Conservation (phyloP, 2,797 vertebrate genomes). For the Mallotus villosus region DNA sequence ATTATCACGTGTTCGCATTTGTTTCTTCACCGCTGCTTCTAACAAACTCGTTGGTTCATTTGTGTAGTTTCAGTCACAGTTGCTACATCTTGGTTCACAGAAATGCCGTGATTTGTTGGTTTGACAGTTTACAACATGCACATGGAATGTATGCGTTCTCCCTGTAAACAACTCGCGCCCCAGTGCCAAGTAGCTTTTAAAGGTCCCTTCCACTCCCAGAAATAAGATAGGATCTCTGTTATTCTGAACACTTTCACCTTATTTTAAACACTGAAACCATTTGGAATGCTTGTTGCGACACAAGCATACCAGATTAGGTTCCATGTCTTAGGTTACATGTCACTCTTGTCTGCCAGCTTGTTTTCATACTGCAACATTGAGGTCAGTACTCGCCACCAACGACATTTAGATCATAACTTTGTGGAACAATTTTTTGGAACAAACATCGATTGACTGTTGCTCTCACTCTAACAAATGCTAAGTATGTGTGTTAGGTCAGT, state of each 20-base stretch:
- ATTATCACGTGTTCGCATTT: slow-evolving; percentile 14
- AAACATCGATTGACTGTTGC: background rate
- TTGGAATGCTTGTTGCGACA: slow-evolving; percentile 51
- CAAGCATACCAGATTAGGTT: slow-evolving; percentile 45
- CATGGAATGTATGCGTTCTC: background rate
- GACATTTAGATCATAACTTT: background rate
- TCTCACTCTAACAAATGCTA: background rate
- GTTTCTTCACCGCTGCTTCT: background rate
- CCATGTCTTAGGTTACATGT: slow-evolving; percentile 63
- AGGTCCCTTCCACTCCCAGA: background rate
- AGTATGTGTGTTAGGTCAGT: background rate
- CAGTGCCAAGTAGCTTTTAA: background rate
- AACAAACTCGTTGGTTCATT: background rate
- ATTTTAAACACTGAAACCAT: slow-evolving; percentile 19
- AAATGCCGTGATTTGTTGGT: background rate
- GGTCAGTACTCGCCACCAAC: slow-evolving; percentile 46
- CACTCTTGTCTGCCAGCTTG: slow-evolving; percentile 50
- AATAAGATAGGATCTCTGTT: slow-evolving; percentile 20
- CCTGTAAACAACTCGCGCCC: background rate
- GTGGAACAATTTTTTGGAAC: background rate
- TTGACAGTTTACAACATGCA: background rate
- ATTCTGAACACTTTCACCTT: slow-evolving; percentile 25
- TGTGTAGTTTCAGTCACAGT: background rate
- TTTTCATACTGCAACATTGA: slow-evolving; percentile 60
- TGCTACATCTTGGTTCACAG: background rate